Evolutionary conservation across 2,888 invertebrate genomes (phyloP), one percentile per base, ranked within the genome.

Genomic region (Drosophila mercatorum): DNA sequence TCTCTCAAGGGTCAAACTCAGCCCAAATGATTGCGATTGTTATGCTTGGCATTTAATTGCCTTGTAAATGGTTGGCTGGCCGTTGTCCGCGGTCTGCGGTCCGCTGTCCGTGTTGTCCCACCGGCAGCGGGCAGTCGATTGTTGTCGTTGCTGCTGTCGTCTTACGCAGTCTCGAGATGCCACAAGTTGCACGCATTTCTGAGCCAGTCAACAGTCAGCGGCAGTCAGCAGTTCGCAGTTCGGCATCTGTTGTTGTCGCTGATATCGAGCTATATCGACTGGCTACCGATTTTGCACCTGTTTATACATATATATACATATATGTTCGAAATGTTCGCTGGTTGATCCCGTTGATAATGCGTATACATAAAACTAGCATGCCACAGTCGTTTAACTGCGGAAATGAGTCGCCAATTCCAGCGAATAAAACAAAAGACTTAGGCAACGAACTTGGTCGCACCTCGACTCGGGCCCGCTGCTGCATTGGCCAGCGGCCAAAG

Each of bases 1-100:
- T 40, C 47, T 43, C 74, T 68, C 70, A 69, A 80, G 86, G 85
- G 78, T 80, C 78, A 88, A 78, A 66, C 66, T 58, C 73, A 73
- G 68, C 59, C 68, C 67, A 73, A 80, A 82, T 75, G 78, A 78
- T 75, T 82, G 80, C 87, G 89, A 89, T 85, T 85, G 89, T 85
- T 85, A 89, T 89, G 89, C 87, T 76, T 87, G 89, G 86, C 76
- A 88, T 88, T 90, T 88, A 90, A 90, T 90, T 88, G 86, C 89
- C 89, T 90, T 88, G 87, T 88, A 86, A 90, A 81, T 83, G 83
- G 83, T 83, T 57, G 75, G 72, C 68, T 76, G 53, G 46, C 56
- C 44, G 41, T 8, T 4, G 43, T 17, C 43, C 49, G 56, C 17
- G 17, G 17, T 17, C 17, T 0, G 17, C 17, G 17, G 17, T 17